A percentile compares a stretch with the other conserved stretches of the same genome.
These are phyloP conservation scores for Lepus europaeus DNA, from an alignment of 2,113 vertebrate genomes.

Conservation along the genomic window DNA sequence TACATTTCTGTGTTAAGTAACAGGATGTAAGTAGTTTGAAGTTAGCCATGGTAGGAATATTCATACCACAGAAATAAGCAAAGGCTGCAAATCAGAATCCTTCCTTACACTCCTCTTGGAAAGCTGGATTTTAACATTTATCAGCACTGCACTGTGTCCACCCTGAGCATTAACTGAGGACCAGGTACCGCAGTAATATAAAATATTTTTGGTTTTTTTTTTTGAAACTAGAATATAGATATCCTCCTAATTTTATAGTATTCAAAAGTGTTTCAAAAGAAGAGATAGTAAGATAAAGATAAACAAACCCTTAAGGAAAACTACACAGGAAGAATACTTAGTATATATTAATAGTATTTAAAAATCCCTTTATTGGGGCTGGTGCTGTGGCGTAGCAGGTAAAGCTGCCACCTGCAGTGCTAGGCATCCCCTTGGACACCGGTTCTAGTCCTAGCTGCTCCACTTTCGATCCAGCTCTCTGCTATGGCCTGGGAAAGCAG, in stretches of 20 bases:
- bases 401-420: too few relatives aligned
- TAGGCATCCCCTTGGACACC: too few relatives aligned
- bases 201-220: slow-evolving; percentile 27
- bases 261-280: slow-evolving; percentile 1
- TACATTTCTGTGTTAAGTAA: background rate
- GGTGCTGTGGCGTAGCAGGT: too few relatives aligned
- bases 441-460: too few relatives aligned
- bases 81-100: background rate
- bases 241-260: background rate
- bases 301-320: slow-evolving; percentile 22
- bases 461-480: too few relatives aligned
- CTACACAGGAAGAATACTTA: background rate
- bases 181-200: background rate
- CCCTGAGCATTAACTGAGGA: background rate
- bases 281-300: background rate
- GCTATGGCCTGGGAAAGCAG: too few relatives aligned
- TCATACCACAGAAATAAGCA: background rate
- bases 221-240: slow-evolving; percentile 28
- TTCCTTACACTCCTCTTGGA: background rate
- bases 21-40: background rate
- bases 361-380: background rate
- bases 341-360: slow-evolving; percentile 17
- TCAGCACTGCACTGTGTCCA: background rate
- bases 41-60: background rate
- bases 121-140: background rate